A percentile compares a stretch with the other conserved stretches of the same genome.
Conservation (phyloP, 2,888 invertebrate species). For the Cinara cedri region DNA sequence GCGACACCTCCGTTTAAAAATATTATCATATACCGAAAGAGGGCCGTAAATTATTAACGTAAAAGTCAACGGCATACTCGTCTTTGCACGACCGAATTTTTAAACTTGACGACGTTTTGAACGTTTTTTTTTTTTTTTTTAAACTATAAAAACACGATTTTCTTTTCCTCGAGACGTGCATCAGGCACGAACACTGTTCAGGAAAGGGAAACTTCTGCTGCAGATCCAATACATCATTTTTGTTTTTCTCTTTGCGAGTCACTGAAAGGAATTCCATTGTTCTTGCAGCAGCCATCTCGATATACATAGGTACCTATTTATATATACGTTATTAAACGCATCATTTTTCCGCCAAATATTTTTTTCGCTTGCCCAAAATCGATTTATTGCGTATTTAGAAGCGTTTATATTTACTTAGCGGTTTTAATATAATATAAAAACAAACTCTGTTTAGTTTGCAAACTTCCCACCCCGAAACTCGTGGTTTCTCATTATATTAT, state of each 20-base stretch:
- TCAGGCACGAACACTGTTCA: slow-evolving; percentile 1
- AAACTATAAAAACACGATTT: slow-evolving; percentile 1
- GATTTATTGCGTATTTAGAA: slow-evolving; percentile 37
- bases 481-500: background rate
- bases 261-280: background rate
- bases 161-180: slow-evolving; percentile 4
- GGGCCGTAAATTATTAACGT: slow-evolving; percentile 9
- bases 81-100: background rate
- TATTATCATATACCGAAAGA: background rate
- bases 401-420: slow-evolving; percentile 1
- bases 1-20: too few relatives aligned
- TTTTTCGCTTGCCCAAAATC: slow-evolving; percentile 9
- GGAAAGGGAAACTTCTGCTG: slow-evolving; percentile 1
- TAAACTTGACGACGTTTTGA: slow-evolving; percentile 34
- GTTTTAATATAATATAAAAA: slow-evolving; percentile 1
- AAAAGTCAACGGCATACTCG: slow-evolving; percentile 29
- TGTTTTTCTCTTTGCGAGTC: slow-evolving; percentile 3
- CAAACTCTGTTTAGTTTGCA: background rate
- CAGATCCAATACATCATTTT: slow-evolving; percentile 39
- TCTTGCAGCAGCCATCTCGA: background rate
- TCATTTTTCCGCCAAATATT: background rate
- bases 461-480: background rate
- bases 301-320: too few relatives aligned
- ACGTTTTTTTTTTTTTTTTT: background rate
- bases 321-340: background rate